Evolutionary conservation across 2,888 invertebrate genomes (phyloP).

Genomic region (Epinotia demarniana): DNA sequence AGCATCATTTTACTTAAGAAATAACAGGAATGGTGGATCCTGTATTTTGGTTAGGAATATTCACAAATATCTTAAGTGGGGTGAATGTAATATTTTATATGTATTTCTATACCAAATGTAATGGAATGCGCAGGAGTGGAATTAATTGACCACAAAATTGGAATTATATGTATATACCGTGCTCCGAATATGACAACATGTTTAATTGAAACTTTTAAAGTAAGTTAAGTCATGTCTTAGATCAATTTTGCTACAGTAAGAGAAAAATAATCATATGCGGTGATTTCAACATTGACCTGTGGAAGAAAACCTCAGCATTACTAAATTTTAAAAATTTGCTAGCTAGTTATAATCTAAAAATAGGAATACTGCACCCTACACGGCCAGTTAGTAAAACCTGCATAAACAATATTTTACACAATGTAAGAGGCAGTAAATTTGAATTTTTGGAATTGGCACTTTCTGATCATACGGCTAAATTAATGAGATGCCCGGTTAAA

Average conservation of each 20-base stretch:
- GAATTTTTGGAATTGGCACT: neutral
- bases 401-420: conserved; percentile 4
- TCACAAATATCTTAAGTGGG: neutral
- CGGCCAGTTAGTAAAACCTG: conserved; percentile 9
- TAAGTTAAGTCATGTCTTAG: no score
- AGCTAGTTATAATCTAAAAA: conserved; percentile 1
- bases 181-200: no score
- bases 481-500: conserved; percentile 5
- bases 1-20: conserved; percentile 32
- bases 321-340: neutral
- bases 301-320: no score
- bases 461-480: neutral
- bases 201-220: no score
- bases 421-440: neutral
- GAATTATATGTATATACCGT: no score
- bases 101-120: no score
- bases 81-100: no score
- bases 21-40: conserved; percentile 43
- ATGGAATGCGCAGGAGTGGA: no score
- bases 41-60: conserved; percentile 39
- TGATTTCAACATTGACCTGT: no score
- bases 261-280: no score
- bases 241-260: no score
- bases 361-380: neutral
- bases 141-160: no score